These are phyloP conservation scores for Andricus quercusramuli DNA, from an alignment of 2,888 invertebrate species.

Conservation along the genomic window DNA sequence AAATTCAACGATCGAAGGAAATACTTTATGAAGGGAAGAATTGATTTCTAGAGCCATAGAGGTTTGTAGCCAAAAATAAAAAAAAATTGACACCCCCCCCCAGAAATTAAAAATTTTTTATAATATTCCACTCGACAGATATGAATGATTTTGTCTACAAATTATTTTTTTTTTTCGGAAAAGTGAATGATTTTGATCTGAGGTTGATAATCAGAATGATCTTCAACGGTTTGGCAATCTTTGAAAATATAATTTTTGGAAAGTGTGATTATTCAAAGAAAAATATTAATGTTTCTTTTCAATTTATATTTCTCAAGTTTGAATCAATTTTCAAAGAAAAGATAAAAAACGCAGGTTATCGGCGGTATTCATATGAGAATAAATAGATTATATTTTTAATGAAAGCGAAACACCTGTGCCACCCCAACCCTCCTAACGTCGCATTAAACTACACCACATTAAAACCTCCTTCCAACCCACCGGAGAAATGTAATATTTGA, in stretches of 20 bases:
- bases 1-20: too few species aligned
- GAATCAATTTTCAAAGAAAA: not conserved
- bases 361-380: conserved; percentile 1
- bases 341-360: not conserved
- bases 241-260: not conserved
- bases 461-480: conserved; percentile 24
- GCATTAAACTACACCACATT: conserved; percentile 34
- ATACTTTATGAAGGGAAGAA: too few species aligned
- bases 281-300: not conserved
- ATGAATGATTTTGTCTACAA: too few species aligned
- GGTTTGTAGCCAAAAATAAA: too few species aligned
- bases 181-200: too few species aligned
- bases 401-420: conserved; percentile 35
- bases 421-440: not conserved
- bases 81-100: too few species aligned
- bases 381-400: conserved; percentile 23
- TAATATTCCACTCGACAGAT: too few species aligned
- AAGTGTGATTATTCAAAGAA: not conserved
- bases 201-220: too few species aligned
- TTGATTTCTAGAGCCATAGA: too few species aligned
- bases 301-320: not conserved
- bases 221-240: not conserved
- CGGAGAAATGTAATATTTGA: conserved; percentile 35
- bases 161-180: too few species aligned
- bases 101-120: too few species aligned